Conservation (phyloP, 2,113 vertebrate species). For the Chloroceryle aenea region DNA sequence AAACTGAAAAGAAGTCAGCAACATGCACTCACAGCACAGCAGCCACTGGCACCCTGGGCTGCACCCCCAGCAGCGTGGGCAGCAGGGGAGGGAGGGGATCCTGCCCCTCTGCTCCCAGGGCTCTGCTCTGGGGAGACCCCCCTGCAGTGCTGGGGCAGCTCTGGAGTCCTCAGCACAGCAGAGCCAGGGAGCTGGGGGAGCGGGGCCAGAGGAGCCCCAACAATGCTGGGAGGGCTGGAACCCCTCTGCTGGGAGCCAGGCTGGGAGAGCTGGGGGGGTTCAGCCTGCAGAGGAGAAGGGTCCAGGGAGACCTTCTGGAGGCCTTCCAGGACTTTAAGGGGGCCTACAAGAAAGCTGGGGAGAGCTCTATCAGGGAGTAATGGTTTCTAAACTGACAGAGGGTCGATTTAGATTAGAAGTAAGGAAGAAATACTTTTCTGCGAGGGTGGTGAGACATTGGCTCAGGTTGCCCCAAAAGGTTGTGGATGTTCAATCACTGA, state of each 20-base stretch:
- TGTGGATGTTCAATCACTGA: neutral
- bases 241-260: no score
- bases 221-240: neutral
- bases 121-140: neutral
- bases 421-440: neutral
- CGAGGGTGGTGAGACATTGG: neutral
- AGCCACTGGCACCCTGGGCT: neutral
- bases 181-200: rapidly evolving
- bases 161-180: no score
- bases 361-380: neutral
- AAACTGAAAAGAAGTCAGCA: neutral
- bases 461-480: no score
- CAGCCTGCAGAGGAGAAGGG: neutral
- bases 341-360: neutral
- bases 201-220: neutral
- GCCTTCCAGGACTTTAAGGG: neutral
- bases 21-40: neutral
- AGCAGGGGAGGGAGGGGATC: neutral
- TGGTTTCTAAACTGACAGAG: neutral
- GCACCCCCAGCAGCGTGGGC: no score
- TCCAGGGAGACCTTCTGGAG: neutral
- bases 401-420: neutral
- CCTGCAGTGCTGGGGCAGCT: no score
- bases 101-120: neutral
- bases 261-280: neutral